phyloP scores from a whole-genome alignment of 2,113 vertebrate genomes.

The Eulemur rufifrons region DNA sequence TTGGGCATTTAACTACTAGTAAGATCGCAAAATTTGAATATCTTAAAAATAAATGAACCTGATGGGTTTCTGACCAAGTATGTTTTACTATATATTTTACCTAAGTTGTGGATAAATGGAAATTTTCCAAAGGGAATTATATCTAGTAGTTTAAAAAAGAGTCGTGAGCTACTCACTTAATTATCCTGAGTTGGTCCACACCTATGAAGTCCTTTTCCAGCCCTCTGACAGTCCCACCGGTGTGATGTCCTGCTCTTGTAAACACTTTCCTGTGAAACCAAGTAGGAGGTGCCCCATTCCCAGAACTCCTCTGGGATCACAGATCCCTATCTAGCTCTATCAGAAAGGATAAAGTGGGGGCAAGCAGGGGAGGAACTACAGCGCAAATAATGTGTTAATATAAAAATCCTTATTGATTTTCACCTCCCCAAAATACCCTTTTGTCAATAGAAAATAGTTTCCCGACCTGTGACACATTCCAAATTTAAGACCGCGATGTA shows the following conservation, averaged over 20 bases:
- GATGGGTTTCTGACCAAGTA: not conserved
- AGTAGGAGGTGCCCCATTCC: not conserved
- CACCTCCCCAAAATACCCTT: not conserved
- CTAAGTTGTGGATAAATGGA: conserved; percentile 40
- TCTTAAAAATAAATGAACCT: conserved; percentile 19
- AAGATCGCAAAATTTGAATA: conserved; percentile 7
- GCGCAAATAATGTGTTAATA: not conserved
- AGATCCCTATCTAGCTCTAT: not conserved
- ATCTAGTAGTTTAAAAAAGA: not conserved
- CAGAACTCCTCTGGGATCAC: not conserved
- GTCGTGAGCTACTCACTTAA: not conserved
- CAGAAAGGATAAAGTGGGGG: not conserved
- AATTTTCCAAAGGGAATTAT: not conserved
- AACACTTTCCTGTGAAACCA: not conserved
- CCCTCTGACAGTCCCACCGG: not conserved
- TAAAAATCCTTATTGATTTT: not conserved
- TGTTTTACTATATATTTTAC: conserved; percentile 28
- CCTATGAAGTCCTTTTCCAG: not conserved
- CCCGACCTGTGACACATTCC: conserved; percentile 7
- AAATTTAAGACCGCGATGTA: conserved; percentile 15
- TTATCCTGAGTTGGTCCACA: not conserved
- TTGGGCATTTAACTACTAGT: conserved; percentile 6
- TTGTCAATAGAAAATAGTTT: not conserved
- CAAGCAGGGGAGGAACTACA: not conserved
- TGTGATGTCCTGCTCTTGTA: not conserved